Conservation (phyloP, 2,888 invertebrate species). For the Rhorus exstirpatorius region DNA sequence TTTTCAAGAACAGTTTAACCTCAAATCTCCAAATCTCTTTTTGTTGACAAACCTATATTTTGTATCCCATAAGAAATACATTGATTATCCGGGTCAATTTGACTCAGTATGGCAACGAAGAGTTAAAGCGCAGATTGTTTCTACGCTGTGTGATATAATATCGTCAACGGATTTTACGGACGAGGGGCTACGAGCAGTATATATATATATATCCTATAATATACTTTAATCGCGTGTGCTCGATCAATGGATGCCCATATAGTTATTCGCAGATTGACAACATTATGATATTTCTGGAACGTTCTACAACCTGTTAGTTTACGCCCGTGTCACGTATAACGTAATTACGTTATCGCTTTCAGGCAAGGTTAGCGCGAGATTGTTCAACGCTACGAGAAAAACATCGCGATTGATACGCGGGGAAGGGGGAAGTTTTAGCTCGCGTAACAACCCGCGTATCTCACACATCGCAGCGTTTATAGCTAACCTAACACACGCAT, state of each 20-base stretch:
- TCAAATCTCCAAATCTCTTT: no score
- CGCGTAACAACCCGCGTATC: slow-evolving; percentile 56
- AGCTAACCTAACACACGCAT: neutral
- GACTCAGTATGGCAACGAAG: no score
- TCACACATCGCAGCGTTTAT: slow-evolving; percentile 8
- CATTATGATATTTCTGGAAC: slow-evolving; percentile 65
- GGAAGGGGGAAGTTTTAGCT: slow-evolving; percentile 30
- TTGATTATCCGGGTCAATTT: no score
- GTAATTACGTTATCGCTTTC: slow-evolving; percentile 70
- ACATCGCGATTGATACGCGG: neutral
- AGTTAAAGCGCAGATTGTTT: no score
- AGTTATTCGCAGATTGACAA: slow-evolving; percentile 44
- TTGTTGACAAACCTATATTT: no score
- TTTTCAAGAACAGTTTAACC: no score
- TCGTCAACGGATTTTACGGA: no score
- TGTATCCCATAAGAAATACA: no score
- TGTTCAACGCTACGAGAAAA: slow-evolving; percentile 35
- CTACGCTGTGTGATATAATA: no score
- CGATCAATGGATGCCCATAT: no score
- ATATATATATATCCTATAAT: no score
- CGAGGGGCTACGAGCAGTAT: no score
- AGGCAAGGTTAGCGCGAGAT: slow-evolving; percentile 71
- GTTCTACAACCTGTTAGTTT: slow-evolving; percentile 58
- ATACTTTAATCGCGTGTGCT: neutral
- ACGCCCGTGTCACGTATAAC: slow-evolving; percentile 60